Evolutionary conservation across 2,113 vertebrate genomes (phyloP).

Genomic region (Odocoileus virginianus): DNA sequence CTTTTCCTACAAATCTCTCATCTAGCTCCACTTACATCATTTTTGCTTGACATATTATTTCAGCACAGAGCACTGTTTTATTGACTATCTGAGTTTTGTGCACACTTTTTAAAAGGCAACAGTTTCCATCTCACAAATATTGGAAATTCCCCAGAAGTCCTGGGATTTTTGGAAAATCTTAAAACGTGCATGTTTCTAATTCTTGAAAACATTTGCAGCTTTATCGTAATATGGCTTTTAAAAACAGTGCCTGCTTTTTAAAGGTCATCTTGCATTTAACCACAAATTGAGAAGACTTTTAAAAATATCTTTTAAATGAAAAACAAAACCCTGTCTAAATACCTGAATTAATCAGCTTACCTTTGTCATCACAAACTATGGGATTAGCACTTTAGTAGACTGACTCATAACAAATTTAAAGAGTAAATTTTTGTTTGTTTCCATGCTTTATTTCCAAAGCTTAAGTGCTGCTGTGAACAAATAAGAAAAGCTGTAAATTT

Average conservation of each 20-base stretch:
- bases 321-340: background rate
- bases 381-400: background rate
- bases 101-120: background rate
- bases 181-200: conserved; percentile 17
- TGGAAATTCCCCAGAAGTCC: conserved; percentile 68
- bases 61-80: background rate
- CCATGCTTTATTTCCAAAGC: background rate
- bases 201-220: conserved; percentile 31
- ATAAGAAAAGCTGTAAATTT: background rate
- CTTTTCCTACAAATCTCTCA: background rate
- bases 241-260: background rate
- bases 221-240: background rate
- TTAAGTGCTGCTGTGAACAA: background rate
- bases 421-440: background rate
- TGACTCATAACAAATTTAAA: background rate
- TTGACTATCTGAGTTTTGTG: background rate
- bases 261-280: background rate
- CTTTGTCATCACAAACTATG: background rate
- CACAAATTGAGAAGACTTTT: background rate
- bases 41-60: background rate
- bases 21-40: background rate
- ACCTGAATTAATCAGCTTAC: background rate
- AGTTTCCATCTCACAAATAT: background rate
- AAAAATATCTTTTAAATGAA: conserved; percentile 12
- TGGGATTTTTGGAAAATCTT: conserved; percentile 26